Base-by-base conservation (phyloP, 2,113 vertebrate genomes). In the Paratilapia polleni region DNA sequence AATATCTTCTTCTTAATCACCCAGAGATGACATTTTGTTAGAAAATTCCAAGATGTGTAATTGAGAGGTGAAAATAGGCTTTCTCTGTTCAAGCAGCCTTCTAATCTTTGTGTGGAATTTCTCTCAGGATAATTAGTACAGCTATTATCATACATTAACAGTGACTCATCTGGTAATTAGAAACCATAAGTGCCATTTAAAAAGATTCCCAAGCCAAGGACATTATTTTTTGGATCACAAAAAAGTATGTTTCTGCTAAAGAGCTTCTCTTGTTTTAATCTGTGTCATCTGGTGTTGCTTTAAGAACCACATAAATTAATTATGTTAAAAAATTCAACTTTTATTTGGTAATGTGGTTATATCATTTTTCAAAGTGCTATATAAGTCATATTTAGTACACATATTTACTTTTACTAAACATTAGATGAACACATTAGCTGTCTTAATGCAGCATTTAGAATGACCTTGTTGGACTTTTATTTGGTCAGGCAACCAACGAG, bases 401-500 rank as follows among this genome's bases (percentile, higher is more conserved):
- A 31, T 31, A 31, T 31, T 31, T 31, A 31, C 4, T 31, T 31
- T 31, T 31, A 31, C 28, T 31, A 5, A 82, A 20, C 9, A 15
- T 24, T 7, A 54, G 49, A 54, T 57, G 34, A 36, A 58, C 64
- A 78, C 61, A 70, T 80, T 36, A 64, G 74, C 13, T 80, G n/a
- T 13, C 14, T 17, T 17, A 31, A 64, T 36, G 20, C n/a, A 62
- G 4, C n/a, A 82, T 86, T 68, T 70, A 70, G 24, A 70, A 20
- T 9, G 1, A 8, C 66, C 66, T 28, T 28, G 15, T 49, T 49
- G 41, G 15, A 20, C 43, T 70, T 52, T 70, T 70, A 52, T 73
- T 54, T 73, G 68, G 47, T 34, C 26, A 84, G 81, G 78, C 57
- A 84, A 75, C 78, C 17, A 85, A 47, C 87, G 74, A 82, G 84